phyloP scores from a whole-genome alignment of 1,140 invertebrate species.

The Drosophila cardini region DNA sequence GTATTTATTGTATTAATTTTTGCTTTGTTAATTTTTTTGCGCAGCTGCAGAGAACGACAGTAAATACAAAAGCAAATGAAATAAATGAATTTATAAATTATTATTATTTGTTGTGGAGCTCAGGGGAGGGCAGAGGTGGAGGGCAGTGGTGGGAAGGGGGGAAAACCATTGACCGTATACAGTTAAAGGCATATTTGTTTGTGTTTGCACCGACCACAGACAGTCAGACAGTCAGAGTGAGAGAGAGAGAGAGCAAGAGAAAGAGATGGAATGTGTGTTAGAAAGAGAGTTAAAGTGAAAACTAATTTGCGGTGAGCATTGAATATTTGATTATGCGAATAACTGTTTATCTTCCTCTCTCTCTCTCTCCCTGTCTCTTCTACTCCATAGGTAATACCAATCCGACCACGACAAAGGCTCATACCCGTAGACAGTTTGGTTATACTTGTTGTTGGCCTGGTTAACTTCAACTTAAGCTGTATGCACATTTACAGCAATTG shows the following conservation, averaged over 20 bases:
- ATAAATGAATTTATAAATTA: constrained; percentile 44
- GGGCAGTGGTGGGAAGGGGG: no score
- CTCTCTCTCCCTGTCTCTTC: no score
- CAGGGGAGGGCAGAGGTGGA: background rate
- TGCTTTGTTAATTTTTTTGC: constrained; percentile 40
- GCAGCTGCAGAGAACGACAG: constrained; percentile 62
- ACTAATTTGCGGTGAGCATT: constrained; percentile 65
- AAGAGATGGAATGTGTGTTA: background rate
- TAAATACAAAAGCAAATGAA: constrained; percentile 69
- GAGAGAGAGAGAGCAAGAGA: background rate
- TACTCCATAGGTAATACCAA: background rate
- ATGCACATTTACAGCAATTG: constrained; percentile 34
- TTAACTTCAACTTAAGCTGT: constrained; percentile 25
- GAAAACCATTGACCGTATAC: background rate
- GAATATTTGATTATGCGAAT: constrained; percentile 8
- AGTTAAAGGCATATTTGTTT: constrained; percentile 53
- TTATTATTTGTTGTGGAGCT: background rate
- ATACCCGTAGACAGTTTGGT: background rate
- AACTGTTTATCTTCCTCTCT: no score
- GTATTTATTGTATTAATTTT: constrained; percentile 28
- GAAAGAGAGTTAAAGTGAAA: constrained; percentile 31
- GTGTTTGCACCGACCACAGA: constrained; percentile 30
- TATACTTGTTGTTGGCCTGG: background rate
- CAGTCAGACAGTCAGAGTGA: constrained; percentile 4
- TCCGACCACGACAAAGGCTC: constrained; percentile 6